Conservation (phyloP, 2,888 invertebrate genomes). For the Carcina quercana region DNA sequence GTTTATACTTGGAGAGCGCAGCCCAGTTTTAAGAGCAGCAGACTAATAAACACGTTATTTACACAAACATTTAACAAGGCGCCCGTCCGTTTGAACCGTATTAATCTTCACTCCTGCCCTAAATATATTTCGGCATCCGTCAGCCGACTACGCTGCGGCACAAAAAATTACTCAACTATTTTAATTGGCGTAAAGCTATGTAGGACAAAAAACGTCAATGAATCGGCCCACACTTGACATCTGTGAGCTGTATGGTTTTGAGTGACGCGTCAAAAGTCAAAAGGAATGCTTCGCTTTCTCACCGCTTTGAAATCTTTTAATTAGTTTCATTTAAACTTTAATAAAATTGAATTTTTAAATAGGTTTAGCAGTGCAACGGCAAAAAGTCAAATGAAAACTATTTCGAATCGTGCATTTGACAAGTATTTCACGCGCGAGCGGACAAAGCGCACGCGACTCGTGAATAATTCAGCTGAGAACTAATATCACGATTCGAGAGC, state of each 20-base stretch:
- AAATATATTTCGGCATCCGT: slow-evolving; percentile 59
- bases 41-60: slow-evolving; percentile 61
- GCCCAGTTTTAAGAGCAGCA: slow-evolving; percentile 35
- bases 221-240: slow-evolving; percentile 42
- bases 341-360: too few species aligned
- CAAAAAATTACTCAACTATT: slow-evolving; percentile 66
- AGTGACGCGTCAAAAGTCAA: too few species aligned
- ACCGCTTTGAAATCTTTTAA: too few species aligned
- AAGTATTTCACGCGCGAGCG: slow-evolving; percentile 3
- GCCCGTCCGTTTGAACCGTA: slow-evolving; percentile 53
- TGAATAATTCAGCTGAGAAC: slow-evolving; percentile 34
- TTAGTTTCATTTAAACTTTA: too few species aligned
- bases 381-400: too few species aligned
- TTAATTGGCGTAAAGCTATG: slow-evolving; percentile 67
- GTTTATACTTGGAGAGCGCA: slow-evolving; percentile 46
- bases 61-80: slow-evolving; percentile 47
- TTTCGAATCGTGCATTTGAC: neutral
- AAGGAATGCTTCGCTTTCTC: too few species aligned
- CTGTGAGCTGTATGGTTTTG: slow-evolving; percentile 17
- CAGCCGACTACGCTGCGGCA: slow-evolving; percentile 37
- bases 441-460: slow-evolving; percentile 12
- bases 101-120: slow-evolving; percentile 56
- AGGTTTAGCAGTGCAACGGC: too few species aligned
- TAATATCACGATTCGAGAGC: slow-evolving; percentile 37
- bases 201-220: slow-evolving; percentile 55